phyloP scores from a whole-genome alignment of 35 echinoderm and acorn worm species.

The Diadema setosum region DNA sequence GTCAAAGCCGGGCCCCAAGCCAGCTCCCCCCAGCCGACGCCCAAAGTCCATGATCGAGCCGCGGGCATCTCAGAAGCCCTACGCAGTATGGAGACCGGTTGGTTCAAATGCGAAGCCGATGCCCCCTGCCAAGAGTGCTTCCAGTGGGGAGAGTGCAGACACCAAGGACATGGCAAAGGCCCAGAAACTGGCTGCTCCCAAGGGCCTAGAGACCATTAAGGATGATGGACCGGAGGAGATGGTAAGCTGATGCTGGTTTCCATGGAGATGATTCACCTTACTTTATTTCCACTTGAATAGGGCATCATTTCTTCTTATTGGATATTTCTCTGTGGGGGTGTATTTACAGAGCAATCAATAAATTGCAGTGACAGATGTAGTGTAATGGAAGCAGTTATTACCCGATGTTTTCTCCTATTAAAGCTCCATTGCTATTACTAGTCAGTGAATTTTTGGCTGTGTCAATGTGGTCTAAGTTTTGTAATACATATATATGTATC shows the following conservation, averaged over 20 bases:
- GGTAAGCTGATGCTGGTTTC: neutral
- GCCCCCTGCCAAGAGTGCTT: neutral
- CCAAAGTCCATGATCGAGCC: constrained; percentile 87
- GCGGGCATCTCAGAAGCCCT: constrained; percentile 41
- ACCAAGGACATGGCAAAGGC: constrained; percentile 9
- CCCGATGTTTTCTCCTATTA: too few relatives aligned
- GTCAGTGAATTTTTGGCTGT: too few relatives aligned
- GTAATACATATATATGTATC: too few relatives aligned
- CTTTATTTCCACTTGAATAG: too few relatives aligned
- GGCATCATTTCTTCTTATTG: too few relatives aligned
- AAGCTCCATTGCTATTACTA: too few relatives aligned
- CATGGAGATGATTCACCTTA: too few relatives aligned
- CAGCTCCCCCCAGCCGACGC: neutral
- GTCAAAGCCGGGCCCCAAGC: neutral
- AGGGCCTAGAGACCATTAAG: neutral
- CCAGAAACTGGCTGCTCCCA: neutral
- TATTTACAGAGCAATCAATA: too few relatives aligned
- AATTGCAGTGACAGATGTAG: too few relatives aligned
- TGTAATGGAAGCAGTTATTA: too few relatives aligned
- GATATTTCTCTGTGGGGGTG: too few relatives aligned
- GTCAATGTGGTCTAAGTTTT: too few relatives aligned
- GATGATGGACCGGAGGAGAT: neutral
- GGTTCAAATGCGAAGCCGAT: neutral
- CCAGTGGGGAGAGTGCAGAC: neutral
- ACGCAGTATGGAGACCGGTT: constrained; percentile 17